Conservation (phyloP, 2,797 vertebrate species). For the Triplophysa yarkandensis region DNA sequence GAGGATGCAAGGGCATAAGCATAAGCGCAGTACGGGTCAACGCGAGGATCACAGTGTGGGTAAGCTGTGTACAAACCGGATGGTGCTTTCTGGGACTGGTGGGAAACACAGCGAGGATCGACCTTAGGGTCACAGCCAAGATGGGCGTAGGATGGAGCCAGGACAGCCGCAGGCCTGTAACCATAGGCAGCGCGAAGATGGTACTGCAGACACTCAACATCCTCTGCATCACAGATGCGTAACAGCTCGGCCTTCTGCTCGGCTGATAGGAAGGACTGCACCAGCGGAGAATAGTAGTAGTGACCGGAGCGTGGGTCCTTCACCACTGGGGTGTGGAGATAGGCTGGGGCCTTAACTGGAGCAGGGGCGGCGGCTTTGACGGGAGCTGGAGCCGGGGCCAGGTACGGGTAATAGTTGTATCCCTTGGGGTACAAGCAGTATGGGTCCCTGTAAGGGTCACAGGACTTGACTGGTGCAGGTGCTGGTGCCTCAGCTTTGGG, state of each 20-base stretch:
- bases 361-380: constrained; percentile 57
- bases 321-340: constrained; percentile 45
- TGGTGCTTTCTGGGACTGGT: constrained; percentile 69
- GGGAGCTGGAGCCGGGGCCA: constrained; percentile 58
- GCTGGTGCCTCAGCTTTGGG: constrained; percentile 65
- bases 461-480: constrained; percentile 73
- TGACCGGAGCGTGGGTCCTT: constrained; percentile 67
- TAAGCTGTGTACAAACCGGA: constrained; percentile 70
- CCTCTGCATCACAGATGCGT: constrained; percentile 75
- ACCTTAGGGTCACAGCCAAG: constrained; percentile 77
- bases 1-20: constrained; percentile 62
- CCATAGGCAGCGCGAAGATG: constrained; percentile 77
- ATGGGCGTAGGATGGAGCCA: constrained; percentile 74
- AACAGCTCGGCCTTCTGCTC: constrained; percentile 77
- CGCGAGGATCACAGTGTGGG: constrained; percentile 73
- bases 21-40: constrained; percentile 72
- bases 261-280: constrained; percentile 71
- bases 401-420: constrained; percentile 71
- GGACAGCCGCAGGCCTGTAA: constrained; percentile 62
- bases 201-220: constrained; percentile 80
- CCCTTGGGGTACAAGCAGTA: constrained; percentile 73
- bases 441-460: constrained; percentile 77
- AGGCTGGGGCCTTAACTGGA: constrained; percentile 57
- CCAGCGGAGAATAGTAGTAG: constrained; percentile 67
- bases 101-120: constrained; percentile 69